A percentile compares a stretch with the other conserved stretches of the same genome.
These are phyloP conservation scores for Pelusios castaneus DNA, from an alignment of 2,113 vertebrate species.

Conservation along the genomic window DNA sequence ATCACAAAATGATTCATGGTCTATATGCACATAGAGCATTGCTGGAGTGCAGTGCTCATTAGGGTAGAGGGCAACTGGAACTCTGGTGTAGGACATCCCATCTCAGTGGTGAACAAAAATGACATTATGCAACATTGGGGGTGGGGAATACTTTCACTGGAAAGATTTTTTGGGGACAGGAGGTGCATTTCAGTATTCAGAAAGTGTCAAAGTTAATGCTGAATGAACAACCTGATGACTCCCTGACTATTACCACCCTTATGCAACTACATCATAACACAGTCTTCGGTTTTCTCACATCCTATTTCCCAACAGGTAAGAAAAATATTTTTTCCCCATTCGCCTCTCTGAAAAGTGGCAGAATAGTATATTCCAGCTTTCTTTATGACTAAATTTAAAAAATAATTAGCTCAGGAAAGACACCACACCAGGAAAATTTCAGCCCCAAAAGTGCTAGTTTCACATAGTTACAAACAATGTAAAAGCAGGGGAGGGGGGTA, in stretches of 20 bases:
- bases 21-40: neutral
- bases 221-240: neutral
- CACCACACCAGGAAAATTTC: slow-evolving; percentile 19
- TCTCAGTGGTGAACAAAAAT: neutral
- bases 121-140: neutral
- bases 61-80: neutral
- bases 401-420: slow-evolving; percentile 28
- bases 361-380: neutral
- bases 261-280: neutral
- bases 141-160: neutral
- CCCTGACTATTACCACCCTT: neutral
- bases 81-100: rapidly evolving
- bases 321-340: slow-evolving; percentile 12
- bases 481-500: slow-evolving; percentile 6
- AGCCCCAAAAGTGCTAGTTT: slow-evolving; percentile 26
- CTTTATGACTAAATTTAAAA: slow-evolving; percentile 37
- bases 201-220: neutral
- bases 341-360: neutral
- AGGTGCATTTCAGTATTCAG: neutral
- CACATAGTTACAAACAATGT: slow-evolving; percentile 40
- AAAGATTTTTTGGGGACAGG: neutral
- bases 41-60: neutral
- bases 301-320: neutral
- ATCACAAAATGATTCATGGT: neutral
- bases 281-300: neutral